A percentile compares a stretch with the other conserved stretches of the same genome.
These are phyloP conservation scores for Poeciliopsis paucimaculata DNA, from an alignment of 2,797 vertebrate genomes.

Conservation along the genomic window DNA sequence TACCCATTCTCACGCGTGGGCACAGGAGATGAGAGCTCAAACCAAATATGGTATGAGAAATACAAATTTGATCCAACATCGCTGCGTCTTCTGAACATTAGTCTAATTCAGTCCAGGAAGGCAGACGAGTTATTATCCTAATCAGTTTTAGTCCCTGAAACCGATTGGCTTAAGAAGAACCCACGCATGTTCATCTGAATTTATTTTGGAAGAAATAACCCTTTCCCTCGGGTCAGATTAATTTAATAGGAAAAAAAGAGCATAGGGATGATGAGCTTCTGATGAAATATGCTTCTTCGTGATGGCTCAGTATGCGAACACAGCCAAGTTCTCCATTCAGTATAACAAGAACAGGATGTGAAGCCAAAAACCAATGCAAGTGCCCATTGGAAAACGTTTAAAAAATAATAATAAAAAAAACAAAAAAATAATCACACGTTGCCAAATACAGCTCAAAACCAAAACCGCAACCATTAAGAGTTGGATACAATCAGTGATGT, in stretches of 20 bases:
- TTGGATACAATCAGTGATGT: conserved; percentile 22
- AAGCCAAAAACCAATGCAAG: conserved; percentile 46
- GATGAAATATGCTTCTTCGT: conserved; percentile 44
- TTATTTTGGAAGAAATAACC: conserved; percentile 15
- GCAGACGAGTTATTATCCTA: conserved; percentile 17
- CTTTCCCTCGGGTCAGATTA: conserved; percentile 20
- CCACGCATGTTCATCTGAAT: conserved; percentile 19
- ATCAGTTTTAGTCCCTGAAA: conserved; percentile 3
- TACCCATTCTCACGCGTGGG: conserved; percentile 24
- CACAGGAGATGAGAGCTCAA: conserved; percentile 20
- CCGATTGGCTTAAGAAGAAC: conserved; percentile 1
- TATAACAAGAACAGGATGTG: conserved; percentile 51
- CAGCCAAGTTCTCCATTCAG: conserved; percentile 40
- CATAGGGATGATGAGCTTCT: conserved; percentile 26
- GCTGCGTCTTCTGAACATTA: not conserved
- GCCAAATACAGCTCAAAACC: conserved; percentile 40
- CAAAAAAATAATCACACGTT: conserved; percentile 42
- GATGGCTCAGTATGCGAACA: conserved; percentile 29
- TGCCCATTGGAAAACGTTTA: conserved; percentile 21
- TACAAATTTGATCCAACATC: conserved; percentile 25
- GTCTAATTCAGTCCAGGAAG: conserved; percentile 10
- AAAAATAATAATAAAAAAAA: conserved; percentile 22
- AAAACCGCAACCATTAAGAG: conserved; percentile 21
- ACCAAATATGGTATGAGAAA: conserved; percentile 15
- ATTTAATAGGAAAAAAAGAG: conserved; percentile 17